Evolutionary conservation across 2,888 invertebrate genomes (phyloP), one percentile per base, ranked within the genome.

Genomic region (Fragum fragum): DNA sequence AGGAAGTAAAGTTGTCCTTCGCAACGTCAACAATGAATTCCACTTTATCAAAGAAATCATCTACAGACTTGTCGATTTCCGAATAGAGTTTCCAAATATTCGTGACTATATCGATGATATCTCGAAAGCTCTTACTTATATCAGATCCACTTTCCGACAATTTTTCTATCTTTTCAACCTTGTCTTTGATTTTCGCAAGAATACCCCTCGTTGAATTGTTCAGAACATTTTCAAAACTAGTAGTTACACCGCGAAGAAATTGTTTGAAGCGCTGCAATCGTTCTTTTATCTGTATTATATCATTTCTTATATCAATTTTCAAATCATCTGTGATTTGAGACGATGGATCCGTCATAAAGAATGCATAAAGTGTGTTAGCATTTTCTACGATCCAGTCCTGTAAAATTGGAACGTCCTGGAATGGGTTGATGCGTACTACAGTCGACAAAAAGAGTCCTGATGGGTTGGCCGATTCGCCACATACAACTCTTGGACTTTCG

Each of bases 361-460:
- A 87, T 14, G 71, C 83, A 69, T 81, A 79, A 1, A 73, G 28
- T 11, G 28, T 69, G n/a, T 55, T 26, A 6, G 29, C 16, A 32
- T 39, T 47, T 23, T 73, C 39, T 36, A 87, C 21, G 18, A 73
- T 18, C 74, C 77, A 81, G 36, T 85, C 79, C 16, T 39, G 39
- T 21, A 87, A 36, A n/a, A 87, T 69, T 14, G 86, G 82, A 14
- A 87, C 47, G 29, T 47, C 71, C 18, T 63, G 28, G 28, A 87
- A 82, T 0, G 78, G 79, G 32, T 77, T 82, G n/a, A 74, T 52
- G 1, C 55, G 21, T 1, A 85, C 16, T 16, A 28, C 14, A 18
- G 66, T 29, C 0, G 81, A 68, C 7, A 81, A 16, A 57, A 87
- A 87, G 26, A 83, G 39, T 0, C 87, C 87, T 6, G 87, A 79